phyloP scores from a whole-genome alignment of 2,113 vertebrate genomes.

The Ceyx melanurus region DNA sequence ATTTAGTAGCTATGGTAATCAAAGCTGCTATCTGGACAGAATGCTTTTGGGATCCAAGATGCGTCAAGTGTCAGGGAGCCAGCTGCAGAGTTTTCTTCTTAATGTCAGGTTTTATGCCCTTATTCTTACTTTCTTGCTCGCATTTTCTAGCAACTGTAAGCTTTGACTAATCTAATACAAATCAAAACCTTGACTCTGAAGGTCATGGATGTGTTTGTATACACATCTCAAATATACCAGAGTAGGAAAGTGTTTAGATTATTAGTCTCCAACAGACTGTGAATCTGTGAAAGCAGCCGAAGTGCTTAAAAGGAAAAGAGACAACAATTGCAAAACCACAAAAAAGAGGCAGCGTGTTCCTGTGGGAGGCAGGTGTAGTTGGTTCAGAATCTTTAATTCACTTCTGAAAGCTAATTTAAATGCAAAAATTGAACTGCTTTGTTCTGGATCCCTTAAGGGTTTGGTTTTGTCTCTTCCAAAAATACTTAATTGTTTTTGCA shows the following conservation, averaged over 20 bases:
- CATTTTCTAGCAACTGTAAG: background rate
- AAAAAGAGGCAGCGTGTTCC: background rate
- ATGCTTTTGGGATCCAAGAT: background rate
- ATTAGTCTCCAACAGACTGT: background rate
- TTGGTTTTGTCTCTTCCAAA: background rate
- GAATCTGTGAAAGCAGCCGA: background rate
- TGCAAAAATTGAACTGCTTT: background rate
- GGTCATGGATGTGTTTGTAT: background rate
- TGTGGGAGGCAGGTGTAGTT: background rate
- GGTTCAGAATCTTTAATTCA: background rate
- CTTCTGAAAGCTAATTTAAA: background rate
- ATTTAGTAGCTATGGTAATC: background rate
- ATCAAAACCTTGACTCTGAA: background rate
- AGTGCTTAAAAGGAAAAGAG: background rate
- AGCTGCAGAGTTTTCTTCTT: background rate
- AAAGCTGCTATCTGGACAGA: background rate
- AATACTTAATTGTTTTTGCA: background rate
- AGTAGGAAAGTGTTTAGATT: background rate
- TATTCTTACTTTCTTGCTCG: background rate
- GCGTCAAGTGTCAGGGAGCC: background rate
- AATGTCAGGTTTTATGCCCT: background rate
- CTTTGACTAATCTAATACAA: background rate
- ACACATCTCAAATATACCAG: accelerated
- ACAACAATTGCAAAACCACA: background rate
- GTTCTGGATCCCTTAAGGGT: background rate